Base-by-base conservation (phyloP, 1,140 invertebrate species). In the Delia radicum region DNA sequence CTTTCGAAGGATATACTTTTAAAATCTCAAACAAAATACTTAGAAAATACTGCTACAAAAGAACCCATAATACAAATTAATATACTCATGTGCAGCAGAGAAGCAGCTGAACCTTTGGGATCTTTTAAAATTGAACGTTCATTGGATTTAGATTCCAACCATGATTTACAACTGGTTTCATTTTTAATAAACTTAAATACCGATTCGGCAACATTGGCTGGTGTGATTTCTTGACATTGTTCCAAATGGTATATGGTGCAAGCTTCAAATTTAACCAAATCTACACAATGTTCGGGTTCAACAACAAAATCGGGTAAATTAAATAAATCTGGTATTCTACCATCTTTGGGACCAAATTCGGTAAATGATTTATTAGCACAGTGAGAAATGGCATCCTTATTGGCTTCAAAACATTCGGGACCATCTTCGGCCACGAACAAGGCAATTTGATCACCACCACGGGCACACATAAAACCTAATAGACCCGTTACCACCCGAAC, bases 381-480 rank as follows among this genome's bases (percentile, higher is more conserved):
- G 0, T 88, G 79, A 80, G 89, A 87, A 4, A 94, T 89, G 2
- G 84, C 88, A 29, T 90, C 87, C 77, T 89, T 87, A 79, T 92
- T 91, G 2, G 88, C 85, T 73, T 89, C 78, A 48, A 94, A 86
- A 80, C 94, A 94, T 79, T 94, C 92, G 5, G 92, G 91, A 2
- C 93, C 93, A 69, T 91, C 89, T 79, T 94, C 92, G 46, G 93
- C 91, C 63, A 94, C 92, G 79, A 95, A 95, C 75, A 94, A 87
- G 2, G 93, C 93, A 80, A 95, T 92, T 78, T 93, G 90, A 83
- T 95, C 93, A 5, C 94, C 94, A 78, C 94, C 93, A 77, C 93
- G 94, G 71, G 87, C 90, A 80, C 94, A 95, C 21, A 92, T 87
- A 79, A 95, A 95, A 33, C 91, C 88, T 0, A 92, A 80, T 0